phyloP scores from a whole-genome alignment of 2,888 invertebrate species.

The Amphipoea oculea region DNA sequence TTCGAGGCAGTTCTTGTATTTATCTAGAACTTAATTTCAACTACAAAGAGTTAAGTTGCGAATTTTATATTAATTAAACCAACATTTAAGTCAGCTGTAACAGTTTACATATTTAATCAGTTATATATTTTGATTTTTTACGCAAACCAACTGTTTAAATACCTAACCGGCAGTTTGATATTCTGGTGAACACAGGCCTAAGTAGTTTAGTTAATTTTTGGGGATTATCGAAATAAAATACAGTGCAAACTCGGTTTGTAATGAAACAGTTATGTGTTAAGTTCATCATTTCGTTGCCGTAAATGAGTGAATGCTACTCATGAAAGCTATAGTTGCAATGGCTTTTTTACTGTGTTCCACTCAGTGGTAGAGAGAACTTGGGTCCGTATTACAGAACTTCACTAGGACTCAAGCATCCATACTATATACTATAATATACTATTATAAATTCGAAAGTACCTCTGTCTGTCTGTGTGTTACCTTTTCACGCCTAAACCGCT shows the following conservation, averaged over 20 bases:
- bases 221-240: not conserved
- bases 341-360: not conserved
- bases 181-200: no score
- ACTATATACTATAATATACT: no score
- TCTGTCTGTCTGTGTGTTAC: no score
- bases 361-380: not conserved
- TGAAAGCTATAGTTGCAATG: no score
- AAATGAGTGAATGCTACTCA: not conserved
- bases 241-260: not conserved
- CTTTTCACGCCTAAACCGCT: no score
- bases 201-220: not conserved
- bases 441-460: no score
- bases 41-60: not conserved
- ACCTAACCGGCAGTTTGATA: no score
- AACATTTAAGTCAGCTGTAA: no score
- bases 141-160: no score
- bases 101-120: no score
- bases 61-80: not conserved
- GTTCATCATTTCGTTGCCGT: not conserved
- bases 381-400: not conserved
- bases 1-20: not conserved
- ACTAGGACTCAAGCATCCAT: not conserved
- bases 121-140: no score
- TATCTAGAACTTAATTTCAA: not conserved
- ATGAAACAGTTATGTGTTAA: not conserved